Evolutionary conservation across 1,140 invertebrate genomes (phyloP).

Genomic region (Coelopa frigida): DNA sequence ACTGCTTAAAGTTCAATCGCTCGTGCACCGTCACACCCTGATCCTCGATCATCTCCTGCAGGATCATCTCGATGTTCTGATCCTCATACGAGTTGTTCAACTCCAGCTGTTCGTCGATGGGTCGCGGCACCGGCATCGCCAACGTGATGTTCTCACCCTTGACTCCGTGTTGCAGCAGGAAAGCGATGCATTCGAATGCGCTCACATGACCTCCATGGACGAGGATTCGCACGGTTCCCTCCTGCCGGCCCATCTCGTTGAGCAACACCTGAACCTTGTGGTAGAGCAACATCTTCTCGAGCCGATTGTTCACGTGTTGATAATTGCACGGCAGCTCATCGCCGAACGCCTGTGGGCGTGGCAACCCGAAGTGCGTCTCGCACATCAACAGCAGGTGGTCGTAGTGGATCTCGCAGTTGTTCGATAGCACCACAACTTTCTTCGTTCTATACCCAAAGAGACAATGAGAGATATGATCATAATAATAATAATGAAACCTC

Average conservation of each 20-base stretch:
- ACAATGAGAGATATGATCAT: not conserved
- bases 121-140: conserved; percentile 13
- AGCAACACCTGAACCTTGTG: conserved; percentile 23
- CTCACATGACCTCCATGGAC: conserved; percentile 24
- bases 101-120: conserved; percentile 4
- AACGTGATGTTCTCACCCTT: conserved; percentile 8
- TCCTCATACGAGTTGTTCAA: conserved; percentile 20
- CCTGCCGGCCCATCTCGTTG: conserved; percentile 8
- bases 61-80: conserved; percentile 19
- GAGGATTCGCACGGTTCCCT: conserved; percentile 15
- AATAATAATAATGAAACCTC: not conserved
- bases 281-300: conserved; percentile 26
- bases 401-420: conserved; percentile 28
- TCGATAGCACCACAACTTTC: conserved; percentile 18
- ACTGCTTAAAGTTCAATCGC: conserved; percentile 17
- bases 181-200: conserved; percentile 28
- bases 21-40: conserved; percentile 10
- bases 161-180: conserved; percentile 22
- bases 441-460: not conserved
- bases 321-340: conserved; percentile 20
- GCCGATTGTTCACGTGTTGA: conserved; percentile 23
- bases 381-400: conserved; percentile 26
- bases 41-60: conserved; percentile 24
- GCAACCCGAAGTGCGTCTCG: conserved; percentile 9
- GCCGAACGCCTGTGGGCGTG: not conserved